Evolutionary conservation across 2,797 vertebrate genomes (phyloP), one percentile per base, ranked within the genome.

Genomic region (Morelia viridis): DNA sequence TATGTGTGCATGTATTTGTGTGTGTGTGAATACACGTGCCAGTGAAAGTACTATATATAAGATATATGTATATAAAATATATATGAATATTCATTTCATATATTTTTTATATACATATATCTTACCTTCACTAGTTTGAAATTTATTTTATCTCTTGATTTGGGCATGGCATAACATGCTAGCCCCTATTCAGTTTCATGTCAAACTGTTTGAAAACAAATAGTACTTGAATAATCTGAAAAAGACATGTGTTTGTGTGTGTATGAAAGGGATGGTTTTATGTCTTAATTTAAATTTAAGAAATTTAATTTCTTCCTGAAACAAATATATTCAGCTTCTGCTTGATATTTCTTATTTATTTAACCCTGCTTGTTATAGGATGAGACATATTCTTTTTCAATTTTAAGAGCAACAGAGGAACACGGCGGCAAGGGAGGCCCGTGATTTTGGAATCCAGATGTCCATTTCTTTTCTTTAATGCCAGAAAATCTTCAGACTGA

Each of bases 401-500:
- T 28, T 8, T 84, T 41, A 71, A 46, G 31, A 83, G 5, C 10
- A 58, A 26, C 64, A n/a, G 22, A 64, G n/a, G 10, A 68, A 85
- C 3, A 35, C 12, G 22, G 71, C 61, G 13, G 56, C n/a, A 90
- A 15, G 11, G 2, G 31, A 91, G 28, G 15, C 41, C 60, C 41
- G 24, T 31, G 6, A 53, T 24, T 62, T 89, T 90, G 56, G 11
- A 86, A 22, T 60, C 62, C 64, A 61, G 26, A 31, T 13, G 35
- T 24, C 15, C 35, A n/a, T 17, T 19, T 5, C 89, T 92, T 9
- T 94, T 87, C 24, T 31, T 91, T 92, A 57, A 80, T 89, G 13
- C 87, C 11, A 85, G 46, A 19, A 10, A 50, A 90, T 3, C 89
- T 57, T 91, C 65, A 80, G 19, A 46, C 13, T 65, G 7, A 71